phyloP scores from a whole-genome alignment of 1,140 invertebrate genomes.

The Copidosoma floridanum region DNA sequence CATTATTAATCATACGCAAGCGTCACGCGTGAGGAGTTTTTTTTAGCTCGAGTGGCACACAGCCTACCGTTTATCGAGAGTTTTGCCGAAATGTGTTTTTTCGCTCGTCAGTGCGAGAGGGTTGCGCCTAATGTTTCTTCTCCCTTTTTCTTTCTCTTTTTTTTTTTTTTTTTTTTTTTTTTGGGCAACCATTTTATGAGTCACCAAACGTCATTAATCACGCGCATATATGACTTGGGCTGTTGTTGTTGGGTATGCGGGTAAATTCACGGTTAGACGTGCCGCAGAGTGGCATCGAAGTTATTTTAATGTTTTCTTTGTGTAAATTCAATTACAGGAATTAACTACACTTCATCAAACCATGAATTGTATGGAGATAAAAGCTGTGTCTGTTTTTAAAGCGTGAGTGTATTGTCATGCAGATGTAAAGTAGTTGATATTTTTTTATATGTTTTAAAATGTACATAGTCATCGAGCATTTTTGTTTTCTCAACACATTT shows the following conservation, averaged over 20 bases:
- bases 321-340: too few relatives aligned
- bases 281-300: not conserved
- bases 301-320: too few relatives aligned
- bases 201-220: constrained; percentile 25
- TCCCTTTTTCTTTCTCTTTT: not conserved
- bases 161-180: not conserved
- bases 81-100: constrained; percentile 28
- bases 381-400: too few relatives aligned
- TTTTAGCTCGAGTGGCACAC: not conserved
- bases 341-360: too few relatives aligned
- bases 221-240: not conserved
- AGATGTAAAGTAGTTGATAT: too few relatives aligned
- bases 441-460: too few relatives aligned
- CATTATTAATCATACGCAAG: constrained; percentile 20
- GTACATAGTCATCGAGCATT: too few relatives aligned
- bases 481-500: too few relatives aligned
- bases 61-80: constrained; percentile 26
- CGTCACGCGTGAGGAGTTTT: constrained; percentile 2
- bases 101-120: constrained; percentile 23
- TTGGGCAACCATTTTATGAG: not conserved
- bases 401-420: too few relatives aligned
- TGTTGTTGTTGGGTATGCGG: too few relatives aligned
- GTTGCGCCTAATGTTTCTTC: not conserved
- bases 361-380: too few relatives aligned
- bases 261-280: constrained; percentile 13